These are phyloP conservation scores for Acinonyx jubatus DNA, from an alignment of 2,113 vertebrate genomes.

Conservation along the genomic window DNA sequence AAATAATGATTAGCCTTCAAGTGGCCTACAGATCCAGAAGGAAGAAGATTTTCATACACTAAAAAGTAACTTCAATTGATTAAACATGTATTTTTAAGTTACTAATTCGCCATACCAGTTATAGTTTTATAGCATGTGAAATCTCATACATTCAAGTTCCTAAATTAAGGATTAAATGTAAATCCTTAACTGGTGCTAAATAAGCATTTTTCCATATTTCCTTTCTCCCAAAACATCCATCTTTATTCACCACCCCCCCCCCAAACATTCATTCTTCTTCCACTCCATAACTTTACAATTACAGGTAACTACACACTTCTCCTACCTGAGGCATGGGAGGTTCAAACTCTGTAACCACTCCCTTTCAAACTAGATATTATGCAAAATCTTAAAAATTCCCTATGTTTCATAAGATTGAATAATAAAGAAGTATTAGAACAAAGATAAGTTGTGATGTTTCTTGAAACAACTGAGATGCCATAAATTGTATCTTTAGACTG, in stretches of 20 bases:
- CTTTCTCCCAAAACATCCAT: background rate
- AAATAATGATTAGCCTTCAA: background rate
- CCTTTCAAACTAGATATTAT: background rate
- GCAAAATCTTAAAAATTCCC: background rate
- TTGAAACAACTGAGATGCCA: background rate
- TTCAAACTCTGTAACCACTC: background rate
- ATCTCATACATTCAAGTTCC: background rate
- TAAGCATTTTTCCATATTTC: background rate
- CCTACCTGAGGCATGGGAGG: background rate
- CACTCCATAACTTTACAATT: background rate
- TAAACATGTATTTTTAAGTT: too few relatives aligned
- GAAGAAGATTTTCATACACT: background rate
- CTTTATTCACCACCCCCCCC: background rate
- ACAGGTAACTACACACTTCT: background rate
- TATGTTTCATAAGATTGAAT: background rate
- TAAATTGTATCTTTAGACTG: slow-evolving; percentile 31
- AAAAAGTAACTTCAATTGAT: background rate
- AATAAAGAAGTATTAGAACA: background rate
- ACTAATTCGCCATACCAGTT: background rate
- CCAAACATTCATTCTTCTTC: background rate
- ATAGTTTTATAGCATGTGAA: slow-evolving; percentile 44
- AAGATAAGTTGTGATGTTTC: background rate
- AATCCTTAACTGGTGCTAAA: background rate
- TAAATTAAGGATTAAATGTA: slow-evolving; percentile 27
- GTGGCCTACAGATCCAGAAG: background rate